phyloP scores from a whole-genome alignment of 2,797 vertebrate species.

The Gymnothorax reevesii region DNA sequence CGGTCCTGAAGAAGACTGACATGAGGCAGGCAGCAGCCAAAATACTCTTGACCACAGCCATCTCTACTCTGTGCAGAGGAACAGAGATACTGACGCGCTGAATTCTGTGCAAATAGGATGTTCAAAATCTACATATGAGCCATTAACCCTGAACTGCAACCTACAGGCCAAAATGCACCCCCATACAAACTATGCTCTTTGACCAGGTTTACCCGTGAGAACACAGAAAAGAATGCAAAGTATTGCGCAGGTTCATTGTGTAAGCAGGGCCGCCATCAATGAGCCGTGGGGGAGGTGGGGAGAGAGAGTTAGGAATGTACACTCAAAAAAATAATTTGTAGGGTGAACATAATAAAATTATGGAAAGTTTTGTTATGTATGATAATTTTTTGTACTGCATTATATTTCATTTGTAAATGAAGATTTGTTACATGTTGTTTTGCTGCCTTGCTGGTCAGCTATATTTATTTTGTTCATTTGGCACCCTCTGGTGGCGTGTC shows the following conservation, averaged over 20 bases:
- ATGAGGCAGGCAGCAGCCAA: conserved; percentile 53
- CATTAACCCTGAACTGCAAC: neutral
- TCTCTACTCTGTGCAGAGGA: conserved; percentile 36
- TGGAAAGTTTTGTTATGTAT: too few relatives aligned
- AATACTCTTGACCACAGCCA: conserved; percentile 48
- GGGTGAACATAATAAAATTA: too few relatives aligned
- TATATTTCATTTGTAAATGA: too few relatives aligned
- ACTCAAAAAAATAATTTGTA: too few relatives aligned
- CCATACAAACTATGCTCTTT: neutral
- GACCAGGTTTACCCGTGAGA: neutral
- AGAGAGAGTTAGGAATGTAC: too few relatives aligned
- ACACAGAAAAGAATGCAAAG: neutral
- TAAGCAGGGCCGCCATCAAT: too few relatives aligned
- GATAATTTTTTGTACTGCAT: too few relatives aligned
- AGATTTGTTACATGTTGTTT: too few relatives aligned
- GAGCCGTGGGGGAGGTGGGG: too few relatives aligned
- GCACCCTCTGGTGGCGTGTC: too few relatives aligned
- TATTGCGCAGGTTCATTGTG: neutral
- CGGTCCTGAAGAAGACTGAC: conserved; percentile 42
- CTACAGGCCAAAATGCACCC: neutral
- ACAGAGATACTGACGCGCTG: conserved; percentile 15
- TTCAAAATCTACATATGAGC: neutral
- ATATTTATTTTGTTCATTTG: too few relatives aligned
- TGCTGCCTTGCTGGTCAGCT: too few relatives aligned
- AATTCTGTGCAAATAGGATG: neutral